Percentiles rank a stretch among this genome's conserved stretches.
Conservation (phyloP, 2,113 vertebrate species). For the Anguilla rostrata region DNA sequence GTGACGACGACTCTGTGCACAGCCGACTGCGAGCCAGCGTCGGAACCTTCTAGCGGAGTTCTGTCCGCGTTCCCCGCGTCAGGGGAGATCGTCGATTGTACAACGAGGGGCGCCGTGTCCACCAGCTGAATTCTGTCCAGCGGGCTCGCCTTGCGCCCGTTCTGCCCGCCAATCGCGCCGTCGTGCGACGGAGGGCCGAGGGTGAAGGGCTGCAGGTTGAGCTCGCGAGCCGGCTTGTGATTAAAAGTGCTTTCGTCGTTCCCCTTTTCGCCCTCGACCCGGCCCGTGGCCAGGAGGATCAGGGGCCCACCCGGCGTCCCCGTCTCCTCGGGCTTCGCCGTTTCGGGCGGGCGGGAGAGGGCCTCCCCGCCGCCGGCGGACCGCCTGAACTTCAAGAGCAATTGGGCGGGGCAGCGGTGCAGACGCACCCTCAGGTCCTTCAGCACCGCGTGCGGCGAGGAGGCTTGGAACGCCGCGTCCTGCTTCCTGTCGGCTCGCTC, state of each 20-base stretch:
- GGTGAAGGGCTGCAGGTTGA: conserved; percentile 55
- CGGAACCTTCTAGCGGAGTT: background rate
- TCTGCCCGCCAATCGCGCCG: conserved; percentile 25
- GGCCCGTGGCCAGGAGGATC: background rate
- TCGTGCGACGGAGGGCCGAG: conserved; percentile 35
- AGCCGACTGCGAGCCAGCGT: background rate
- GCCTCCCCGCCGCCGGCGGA: conserved; percentile 63
- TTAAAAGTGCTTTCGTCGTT: background rate
- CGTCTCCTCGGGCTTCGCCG: conserved; percentile 29
- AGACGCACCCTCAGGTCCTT: conserved; percentile 62
- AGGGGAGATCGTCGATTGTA: conserved; percentile 45
- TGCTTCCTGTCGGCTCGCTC: conserved; percentile 47
- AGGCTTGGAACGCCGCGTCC: conserved; percentile 24
- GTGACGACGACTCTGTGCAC: conserved; percentile 19
- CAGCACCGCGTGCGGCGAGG: conserved; percentile 51
- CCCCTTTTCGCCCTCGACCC: conserved; percentile 10
- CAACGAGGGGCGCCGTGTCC: conserved; percentile 19
- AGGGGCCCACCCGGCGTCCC: conserved; percentile 1
- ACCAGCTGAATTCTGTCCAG: conserved; percentile 44
- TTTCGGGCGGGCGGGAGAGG: conserved; percentile 56
- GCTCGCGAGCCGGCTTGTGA: conserved; percentile 16
- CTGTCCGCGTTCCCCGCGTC: conserved; percentile 48
- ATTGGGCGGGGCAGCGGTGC: conserved; percentile 64
- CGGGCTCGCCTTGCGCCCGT: conserved; percentile 1
- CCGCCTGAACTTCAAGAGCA: conserved; percentile 63